Percentiles rank a stretch among this genome's conserved stretches.
Evolutionary conservation across 2,113 vertebrate species (phyloP).

Genomic region (Balaeniceps rex): DNA sequence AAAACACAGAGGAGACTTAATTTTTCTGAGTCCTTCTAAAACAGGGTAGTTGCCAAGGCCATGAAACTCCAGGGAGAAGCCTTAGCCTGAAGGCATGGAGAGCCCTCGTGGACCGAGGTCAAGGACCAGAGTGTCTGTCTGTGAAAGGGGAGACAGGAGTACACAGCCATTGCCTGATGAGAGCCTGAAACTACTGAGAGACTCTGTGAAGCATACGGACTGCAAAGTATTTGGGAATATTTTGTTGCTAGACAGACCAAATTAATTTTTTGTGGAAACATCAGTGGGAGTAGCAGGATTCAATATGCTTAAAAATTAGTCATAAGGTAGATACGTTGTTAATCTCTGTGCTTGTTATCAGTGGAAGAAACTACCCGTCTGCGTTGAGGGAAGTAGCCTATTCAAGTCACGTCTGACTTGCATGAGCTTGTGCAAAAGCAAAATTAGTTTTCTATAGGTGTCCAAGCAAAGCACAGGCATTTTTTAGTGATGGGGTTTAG

Average conservation of each 20-base stretch:
- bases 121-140: neutral
- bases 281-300: neutral
- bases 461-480: neutral
- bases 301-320: neutral
- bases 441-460: neutral
- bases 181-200: neutral
- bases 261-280: neutral
- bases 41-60: neutral
- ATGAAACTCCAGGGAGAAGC: neutral
- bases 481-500: neutral
- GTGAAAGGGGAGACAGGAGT: neutral
- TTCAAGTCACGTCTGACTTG: neutral
- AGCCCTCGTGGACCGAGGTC: neutral
- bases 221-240: neutral
- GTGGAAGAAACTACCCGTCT: neutral
- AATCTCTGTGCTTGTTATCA: neutral
- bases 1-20: neutral
- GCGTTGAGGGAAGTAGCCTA: neutral
- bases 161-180: neutral
- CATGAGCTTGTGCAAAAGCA: neutral
- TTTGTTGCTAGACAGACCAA: neutral
- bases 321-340: accelerated
- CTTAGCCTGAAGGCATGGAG: neutral
- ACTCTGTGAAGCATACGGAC: neutral
- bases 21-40: neutral